Evolutionary conservation across 2,113 vertebrate species (phyloP).

Genomic region (Fregata magnificens): DNA sequence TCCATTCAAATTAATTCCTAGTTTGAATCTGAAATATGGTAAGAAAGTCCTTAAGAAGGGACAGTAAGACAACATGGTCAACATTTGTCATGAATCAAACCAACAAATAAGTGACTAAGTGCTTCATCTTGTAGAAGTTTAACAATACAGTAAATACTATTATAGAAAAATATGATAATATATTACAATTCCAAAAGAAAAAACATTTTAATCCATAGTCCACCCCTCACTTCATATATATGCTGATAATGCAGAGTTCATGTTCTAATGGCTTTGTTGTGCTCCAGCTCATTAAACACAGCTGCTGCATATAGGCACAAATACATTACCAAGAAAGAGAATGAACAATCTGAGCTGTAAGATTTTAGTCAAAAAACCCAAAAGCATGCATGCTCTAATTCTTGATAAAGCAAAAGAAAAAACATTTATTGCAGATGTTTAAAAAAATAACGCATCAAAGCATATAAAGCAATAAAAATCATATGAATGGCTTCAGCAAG

Average conservation of each 20-base stretch:
- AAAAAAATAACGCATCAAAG: not conserved
- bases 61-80: not conserved
- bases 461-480: not conserved
- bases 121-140: not conserved
- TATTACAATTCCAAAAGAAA: not conserved
- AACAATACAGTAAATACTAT: not conserved
- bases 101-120: not conserved
- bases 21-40: not conserved
- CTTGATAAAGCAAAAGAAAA: not conserved
- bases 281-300: conserved; percentile 1
- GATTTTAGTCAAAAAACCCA: not conserved
- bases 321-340: not conserved
- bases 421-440: not conserved
- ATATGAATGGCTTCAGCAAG: not conserved
- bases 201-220: not conserved
- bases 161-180: not conserved
- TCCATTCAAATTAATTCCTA: not conserved
- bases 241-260: not conserved
- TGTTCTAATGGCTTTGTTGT: not conserved
- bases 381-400: not conserved
- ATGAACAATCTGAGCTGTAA: not conserved
- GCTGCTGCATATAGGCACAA: not conserved
- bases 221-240: not conserved
- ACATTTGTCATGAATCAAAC: not conserved
- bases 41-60: not conserved